Evolutionary conservation across 2,113 vertebrate species (phyloP), one percentile per base, ranked within the genome.

Genomic region (Blennius ocellaris): DNA sequence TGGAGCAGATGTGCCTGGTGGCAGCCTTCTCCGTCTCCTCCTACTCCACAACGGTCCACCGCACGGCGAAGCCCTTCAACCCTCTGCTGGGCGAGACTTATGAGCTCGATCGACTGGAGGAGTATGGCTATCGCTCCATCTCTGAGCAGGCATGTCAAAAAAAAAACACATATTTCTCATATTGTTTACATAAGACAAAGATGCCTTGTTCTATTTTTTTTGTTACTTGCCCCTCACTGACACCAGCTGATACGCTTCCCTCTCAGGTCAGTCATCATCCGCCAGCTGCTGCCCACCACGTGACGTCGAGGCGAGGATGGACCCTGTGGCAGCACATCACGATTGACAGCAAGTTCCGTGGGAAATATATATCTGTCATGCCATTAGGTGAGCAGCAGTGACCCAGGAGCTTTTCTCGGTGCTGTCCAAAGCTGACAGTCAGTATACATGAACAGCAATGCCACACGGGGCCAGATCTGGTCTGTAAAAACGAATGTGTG

Each of bases 361-460:
- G 97, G 60, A 99, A 99, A 92, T 98, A 99, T 85, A 95, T 99
- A 84, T 99, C 97, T 62, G 96, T 99, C 80, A 92, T 98, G 95
- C 97, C 97, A 0, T 90, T 97, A 59, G 97, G 97, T 99, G 88
- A 93, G 81, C 59, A 49, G 41, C 30, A 56, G 3, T 56, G 2
- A 36, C 40, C 43, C 7, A 12, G 17, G 5, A 50, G 36, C 16
- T 36, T 37, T 10, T 30, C 21, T 30, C 4, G 21, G 4, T 30
- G 21, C 21, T 30, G 21, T 30, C 7, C 45, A 4, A 61, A 15
- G 1, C 6, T 45, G 6, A 49, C 12, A 61, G 12, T 58, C 1
- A 56, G 7, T 30, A 11, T 6, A 38, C 8, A 40, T 49, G 8
- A 11, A 8, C 40, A 11, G 8, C 38, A 11, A 49, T 56, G 52